Evolutionary conservation across 2,113 vertebrate species (phyloP), one percentile per base, ranked within the genome.

Genomic region (Physeter macrocephalus): DNA sequence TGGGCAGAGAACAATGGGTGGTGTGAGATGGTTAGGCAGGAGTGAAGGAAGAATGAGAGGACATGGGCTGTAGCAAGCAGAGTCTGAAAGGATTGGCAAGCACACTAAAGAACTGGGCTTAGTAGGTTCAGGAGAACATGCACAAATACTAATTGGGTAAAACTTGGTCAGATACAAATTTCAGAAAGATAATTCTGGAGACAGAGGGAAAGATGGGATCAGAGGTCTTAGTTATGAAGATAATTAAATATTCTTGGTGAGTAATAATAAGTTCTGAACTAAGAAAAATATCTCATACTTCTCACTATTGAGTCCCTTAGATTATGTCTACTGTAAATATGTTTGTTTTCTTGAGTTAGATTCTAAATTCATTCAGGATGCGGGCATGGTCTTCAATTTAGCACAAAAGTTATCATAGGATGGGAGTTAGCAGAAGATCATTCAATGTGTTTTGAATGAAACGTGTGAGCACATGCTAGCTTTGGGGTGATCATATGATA

Each of bases 291-390:
- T 23, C 13, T 66, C 21, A 46, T 23, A 27, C 8, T 62, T 95
- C 8, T 88, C 31, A 86, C 23, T 85, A 36, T 54, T 21, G 72
- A 72, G 3, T 15, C 17, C 5, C 39, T 92, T 66, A 9, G 27
- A 43, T 15, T 61, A 66, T 85, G 39, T 93, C 36, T 52, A 86
- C 7, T 41, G 1, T 39, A 61, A 74, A 15, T 61, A 36, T 64
- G 34, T 74, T 88, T 96, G 92, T 12, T 20, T 92, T 57, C 20
- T 90, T 84, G 34, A 74, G 41, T 83, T 84, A 74, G 49, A 36
- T 31, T 74, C 31, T 85, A 69, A 87, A 59, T 59, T 95, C 34
- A 74, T 29, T 87, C 21, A 93, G 23, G 46, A 7, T 1, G 64
- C 46, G 12, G 27, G 4, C 0, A 17, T 57, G 1, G 9, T 69